phyloP scores from a whole-genome alignment of 92 coral and sea anemone genomes.

The Palythoa grandis region DNA sequence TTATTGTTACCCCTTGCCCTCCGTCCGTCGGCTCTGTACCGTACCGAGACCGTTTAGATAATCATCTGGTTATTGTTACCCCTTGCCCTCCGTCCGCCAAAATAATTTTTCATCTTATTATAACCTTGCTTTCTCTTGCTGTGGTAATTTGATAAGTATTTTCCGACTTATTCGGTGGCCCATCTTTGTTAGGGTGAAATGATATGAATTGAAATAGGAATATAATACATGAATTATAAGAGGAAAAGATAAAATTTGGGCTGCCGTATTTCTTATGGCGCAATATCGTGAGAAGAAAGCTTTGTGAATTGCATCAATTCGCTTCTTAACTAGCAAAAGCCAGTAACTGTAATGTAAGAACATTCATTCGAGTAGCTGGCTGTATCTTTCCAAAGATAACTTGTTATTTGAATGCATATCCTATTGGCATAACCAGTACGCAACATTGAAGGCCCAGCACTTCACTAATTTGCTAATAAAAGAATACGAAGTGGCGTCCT shows the following conservation, averaged over 20 bases:
- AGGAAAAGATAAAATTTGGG: not conserved
- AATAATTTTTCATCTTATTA: not conserved
- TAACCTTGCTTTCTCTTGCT: not conserved
- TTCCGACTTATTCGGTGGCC: not conserved
- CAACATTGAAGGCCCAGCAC: too few species aligned
- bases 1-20: not conserved
- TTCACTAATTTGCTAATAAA: too few species aligned
- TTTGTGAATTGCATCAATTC: slow-evolving; percentile 25
- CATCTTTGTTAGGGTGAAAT: not conserved
- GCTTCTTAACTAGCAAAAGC: not conserved
- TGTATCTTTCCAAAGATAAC: not conserved
- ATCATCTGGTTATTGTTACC: not conserved
- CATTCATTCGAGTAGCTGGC: not conserved
- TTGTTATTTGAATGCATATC: not conserved
- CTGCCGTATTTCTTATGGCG: not conserved
- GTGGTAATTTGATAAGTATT: not conserved
- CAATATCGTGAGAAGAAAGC: not conserved
- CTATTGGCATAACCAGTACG: too few species aligned
- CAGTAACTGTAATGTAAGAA: not conserved
- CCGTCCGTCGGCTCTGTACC: slow-evolving; percentile 26
- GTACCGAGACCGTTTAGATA: not conserved
- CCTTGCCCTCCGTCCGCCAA: too few species aligned
- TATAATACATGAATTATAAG: not conserved
- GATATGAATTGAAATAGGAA: not conserved
- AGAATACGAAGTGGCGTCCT: too few species aligned